Base-by-base conservation (phyloP, 2,888 invertebrate species). In the Zootermopsis nevadensis region DNA sequence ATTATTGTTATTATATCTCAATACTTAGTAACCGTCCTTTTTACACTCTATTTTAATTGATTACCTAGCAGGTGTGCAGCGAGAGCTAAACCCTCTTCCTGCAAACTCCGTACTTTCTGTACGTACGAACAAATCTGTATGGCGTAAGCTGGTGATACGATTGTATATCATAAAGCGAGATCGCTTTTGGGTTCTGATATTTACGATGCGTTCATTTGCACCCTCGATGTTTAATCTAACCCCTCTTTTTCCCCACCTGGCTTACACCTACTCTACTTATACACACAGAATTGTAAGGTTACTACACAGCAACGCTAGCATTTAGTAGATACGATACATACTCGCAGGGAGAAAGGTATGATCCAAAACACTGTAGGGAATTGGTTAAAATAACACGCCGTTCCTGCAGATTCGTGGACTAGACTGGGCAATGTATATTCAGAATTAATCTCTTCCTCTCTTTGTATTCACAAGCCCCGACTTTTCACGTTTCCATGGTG, bases 171-270 rank as follows among this genome's bases (percentile, higher is more conserved):
- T 8, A n/a, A 38, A 19, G 12, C 38, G 74, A 74, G 15, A 72
- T 72, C 10, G 74, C 6, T 35, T 74, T 69, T 55, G 31, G 53
- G 30, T 38, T 42, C 82, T 83, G 84, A 86, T 88, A 88, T 89
- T 89, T 89, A 89, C 88, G 88, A 88, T 87, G 87, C 88, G 87
- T 89, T 89, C 88, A 88, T 89, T 89, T 89, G 87, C 86, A 88
- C 87, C 83, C 74, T 55, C 87, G 88, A 88, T 88, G 88, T 88
- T 89, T 89, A 89, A 89, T 89, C 88, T 88, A 87, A 85, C 86
- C 83, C 86, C 86, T 84, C 22, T 69, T 3, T 33, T 86, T 27
- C n/a, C 81, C 80, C 42, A 55, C 84, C 83, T 84, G n/a, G n/a
- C 83, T 19, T 42, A 72, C 77, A 30, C 77, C 82, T 31, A 15